Percentiles rank a stretch among this genome's conserved stretches.
Evolutionary conservation across 1,140 invertebrate species (phyloP).

Genomic region (Diploscapter pachys): DNA sequence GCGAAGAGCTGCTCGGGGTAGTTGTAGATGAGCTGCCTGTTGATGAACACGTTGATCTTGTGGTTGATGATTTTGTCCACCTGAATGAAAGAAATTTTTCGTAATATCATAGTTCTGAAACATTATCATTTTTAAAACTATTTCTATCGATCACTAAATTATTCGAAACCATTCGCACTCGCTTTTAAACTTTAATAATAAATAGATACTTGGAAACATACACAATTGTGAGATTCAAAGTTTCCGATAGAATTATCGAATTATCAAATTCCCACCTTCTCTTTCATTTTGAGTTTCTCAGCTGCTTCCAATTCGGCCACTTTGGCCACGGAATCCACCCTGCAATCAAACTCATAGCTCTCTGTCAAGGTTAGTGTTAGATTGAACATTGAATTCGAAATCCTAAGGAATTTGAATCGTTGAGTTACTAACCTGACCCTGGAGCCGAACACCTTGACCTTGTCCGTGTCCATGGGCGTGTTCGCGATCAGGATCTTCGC

Average conservation of each 20-base stretch:
- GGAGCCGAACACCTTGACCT: slow-evolving; percentile 76
- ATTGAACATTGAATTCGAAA: background rate
- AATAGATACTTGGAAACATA: slow-evolving; percentile 17
- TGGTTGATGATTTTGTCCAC: slow-evolving; percentile 86
- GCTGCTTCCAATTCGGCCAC: slow-evolving; percentile 94
- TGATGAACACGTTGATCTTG: slow-evolving; percentile 97
- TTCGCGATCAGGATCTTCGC: slow-evolving; percentile 98
- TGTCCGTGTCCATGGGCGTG: slow-evolving; percentile 99
- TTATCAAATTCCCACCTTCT: slow-evolving; percentile 73
- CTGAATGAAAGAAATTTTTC: slow-evolving; percentile 18
- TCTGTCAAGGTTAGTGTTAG: background rate
- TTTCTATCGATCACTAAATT: no score
- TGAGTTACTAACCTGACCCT: slow-evolving; percentile 10
- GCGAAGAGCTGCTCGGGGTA: slow-evolving; percentile 99
- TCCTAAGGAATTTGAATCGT: background rate
- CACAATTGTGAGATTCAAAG: slow-evolving; percentile 2
- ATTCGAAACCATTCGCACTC: no score
- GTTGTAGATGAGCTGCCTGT: slow-evolving; percentile 98
- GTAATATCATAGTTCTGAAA: background rate
- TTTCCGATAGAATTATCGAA: slow-evolving; percentile 27
- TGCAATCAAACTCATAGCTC: slow-evolving; percentile 44
- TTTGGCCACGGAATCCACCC: slow-evolving; percentile 95
- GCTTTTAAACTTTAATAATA: no score
- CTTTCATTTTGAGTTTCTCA: slow-evolving; percentile 99
- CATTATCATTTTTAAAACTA: background rate